These are phyloP conservation scores for Nesospiza acunhae DNA, from an alignment of 2,113 vertebrate genomes.

Conservation along the genomic window DNA sequence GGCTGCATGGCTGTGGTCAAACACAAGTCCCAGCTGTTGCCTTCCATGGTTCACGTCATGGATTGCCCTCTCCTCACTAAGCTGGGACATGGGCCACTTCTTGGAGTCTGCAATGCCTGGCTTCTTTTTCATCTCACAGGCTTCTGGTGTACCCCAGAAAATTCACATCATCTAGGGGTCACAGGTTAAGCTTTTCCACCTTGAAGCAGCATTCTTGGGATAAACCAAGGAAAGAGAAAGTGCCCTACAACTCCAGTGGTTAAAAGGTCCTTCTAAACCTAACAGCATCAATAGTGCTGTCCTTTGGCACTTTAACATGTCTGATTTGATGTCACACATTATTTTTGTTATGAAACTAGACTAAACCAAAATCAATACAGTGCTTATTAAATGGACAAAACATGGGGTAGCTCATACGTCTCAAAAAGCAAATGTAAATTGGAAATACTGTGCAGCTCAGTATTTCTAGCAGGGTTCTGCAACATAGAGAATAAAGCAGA, in stretches of 20 bases:
- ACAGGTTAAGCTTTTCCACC: not conserved
- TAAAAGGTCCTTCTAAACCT: not conserved
- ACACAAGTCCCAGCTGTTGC: not conserved
- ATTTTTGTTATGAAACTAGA: constrained; percentile 44
- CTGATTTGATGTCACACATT: not conserved
- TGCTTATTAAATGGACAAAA: constrained; percentile 28
- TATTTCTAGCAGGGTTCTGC: not conserved
- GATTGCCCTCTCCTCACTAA: not conserved
- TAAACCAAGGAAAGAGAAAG: not conserved
- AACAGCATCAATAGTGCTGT: not conserved
- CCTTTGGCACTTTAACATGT: not conserved
- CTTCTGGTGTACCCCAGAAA: not conserved
- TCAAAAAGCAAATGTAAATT: constrained; percentile 11
- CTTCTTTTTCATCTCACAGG: not conserved
- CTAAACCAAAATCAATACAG: constrained; percentile 11
- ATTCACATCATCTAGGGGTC: not conserved
- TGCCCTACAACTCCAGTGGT: not conserved
- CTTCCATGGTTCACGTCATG: not conserved
- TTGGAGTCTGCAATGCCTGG: not conserved
- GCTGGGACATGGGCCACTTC: not conserved
- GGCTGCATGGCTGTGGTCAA: not conserved
- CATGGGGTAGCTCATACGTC: not conserved
- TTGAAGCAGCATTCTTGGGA: not conserved
- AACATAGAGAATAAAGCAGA: not conserved
- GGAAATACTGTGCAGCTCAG: not conserved